Evolutionary conservation across 2,888 invertebrate genomes (phyloP).

Genomic region (Heteromurus nitidus): DNA sequence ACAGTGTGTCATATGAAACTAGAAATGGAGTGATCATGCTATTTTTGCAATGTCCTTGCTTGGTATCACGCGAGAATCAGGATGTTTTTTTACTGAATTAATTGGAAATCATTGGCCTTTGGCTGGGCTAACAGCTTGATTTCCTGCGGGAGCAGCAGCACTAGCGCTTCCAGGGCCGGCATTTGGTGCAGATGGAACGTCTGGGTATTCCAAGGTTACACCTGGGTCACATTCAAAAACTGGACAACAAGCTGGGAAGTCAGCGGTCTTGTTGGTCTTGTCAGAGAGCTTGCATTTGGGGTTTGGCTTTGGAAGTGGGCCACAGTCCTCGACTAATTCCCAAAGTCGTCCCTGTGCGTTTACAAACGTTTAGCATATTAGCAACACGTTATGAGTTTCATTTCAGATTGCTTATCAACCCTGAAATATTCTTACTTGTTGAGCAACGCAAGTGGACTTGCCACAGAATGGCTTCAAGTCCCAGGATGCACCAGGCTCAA

Average conservation of each 20-base stretch:
- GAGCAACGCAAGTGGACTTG: conserved; percentile 87
- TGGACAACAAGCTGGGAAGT: conserved; percentile 91
- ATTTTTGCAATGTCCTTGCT: neutral
- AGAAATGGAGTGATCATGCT: conserved; percentile 14
- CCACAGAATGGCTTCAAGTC: conserved; percentile 92
- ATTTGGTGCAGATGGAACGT: conserved; percentile 78
- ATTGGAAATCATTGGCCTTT: conserved; percentile 51
- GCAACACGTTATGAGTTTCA: neutral
- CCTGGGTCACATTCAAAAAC: conserved; percentile 90
- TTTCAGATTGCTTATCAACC: neutral
- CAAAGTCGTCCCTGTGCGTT: conserved; percentile 80
- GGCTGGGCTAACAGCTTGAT: conserved; percentile 68
- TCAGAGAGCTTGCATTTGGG: conserved; percentile 90
- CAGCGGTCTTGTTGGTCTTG: conserved; percentile 91
- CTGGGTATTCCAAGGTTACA: conserved; percentile 89
- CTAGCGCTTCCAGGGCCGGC: conserved; percentile 69
- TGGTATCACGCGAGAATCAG: conserved; percentile 54
- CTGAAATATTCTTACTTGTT: conserved; percentile 76
- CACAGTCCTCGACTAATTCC: conserved; percentile 90
- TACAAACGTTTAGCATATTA: neutral
- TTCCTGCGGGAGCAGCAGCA: conserved; percentile 67
- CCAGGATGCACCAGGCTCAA: conserved; percentile 90
- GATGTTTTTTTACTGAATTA: conserved; percentile 32
- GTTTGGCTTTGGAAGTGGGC: conserved; percentile 90
- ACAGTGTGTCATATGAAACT: conserved; percentile 26